A percentile compares a stretch with the other conserved stretches of the same genome.
These are phyloP conservation scores for Pampus argenteus DNA, from an alignment of 2,797 vertebrate species.

Conservation along the genomic window DNA sequence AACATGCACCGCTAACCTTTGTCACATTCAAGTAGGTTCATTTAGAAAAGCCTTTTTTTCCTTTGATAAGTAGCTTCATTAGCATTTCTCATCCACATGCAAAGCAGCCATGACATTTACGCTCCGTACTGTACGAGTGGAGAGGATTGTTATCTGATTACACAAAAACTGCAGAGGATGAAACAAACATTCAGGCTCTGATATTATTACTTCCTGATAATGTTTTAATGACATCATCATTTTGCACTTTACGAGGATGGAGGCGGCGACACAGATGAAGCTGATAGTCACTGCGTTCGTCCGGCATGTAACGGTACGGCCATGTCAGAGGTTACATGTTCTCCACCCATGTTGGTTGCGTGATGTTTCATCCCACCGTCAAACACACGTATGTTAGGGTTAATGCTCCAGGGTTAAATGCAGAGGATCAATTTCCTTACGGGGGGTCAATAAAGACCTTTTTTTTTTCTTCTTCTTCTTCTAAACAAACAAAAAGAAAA, in stretches of 20 bases:
- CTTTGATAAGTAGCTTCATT: slow-evolving; percentile 40
- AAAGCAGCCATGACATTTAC: slow-evolving; percentile 64
- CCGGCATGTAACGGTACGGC: background rate
- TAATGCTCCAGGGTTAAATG: no score
- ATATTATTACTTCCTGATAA: slow-evolving; percentile 49
- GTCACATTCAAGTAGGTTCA: slow-evolving; percentile 13
- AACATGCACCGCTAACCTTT: slow-evolving; percentile 36
- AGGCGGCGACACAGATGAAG: slow-evolving; percentile 20
- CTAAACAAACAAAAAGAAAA: no score
- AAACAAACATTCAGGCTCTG: slow-evolving; percentile 49
- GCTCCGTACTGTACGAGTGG: background rate
- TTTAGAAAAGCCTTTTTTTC: slow-evolving; percentile 27
- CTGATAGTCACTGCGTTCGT: slow-evolving; percentile 18
- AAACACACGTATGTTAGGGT: no score
- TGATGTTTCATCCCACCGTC: no score
- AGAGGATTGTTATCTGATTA: slow-evolving; percentile 32
- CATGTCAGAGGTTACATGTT: no score
- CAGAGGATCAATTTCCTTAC: no score
- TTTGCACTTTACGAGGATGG: slow-evolving; percentile 16
- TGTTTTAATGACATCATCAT: slow-evolving; percentile 40
- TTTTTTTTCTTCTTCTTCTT: no score
- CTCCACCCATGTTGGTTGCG: no score
- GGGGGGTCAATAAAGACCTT: no score
- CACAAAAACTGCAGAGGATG: slow-evolving; percentile 8
- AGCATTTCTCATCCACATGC: slow-evolving; percentile 39